These are phyloP conservation scores for Chrysocyon brachyurus DNA, from an alignment of 2,797 vertebrate species.

Conservation along the genomic window DNA sequence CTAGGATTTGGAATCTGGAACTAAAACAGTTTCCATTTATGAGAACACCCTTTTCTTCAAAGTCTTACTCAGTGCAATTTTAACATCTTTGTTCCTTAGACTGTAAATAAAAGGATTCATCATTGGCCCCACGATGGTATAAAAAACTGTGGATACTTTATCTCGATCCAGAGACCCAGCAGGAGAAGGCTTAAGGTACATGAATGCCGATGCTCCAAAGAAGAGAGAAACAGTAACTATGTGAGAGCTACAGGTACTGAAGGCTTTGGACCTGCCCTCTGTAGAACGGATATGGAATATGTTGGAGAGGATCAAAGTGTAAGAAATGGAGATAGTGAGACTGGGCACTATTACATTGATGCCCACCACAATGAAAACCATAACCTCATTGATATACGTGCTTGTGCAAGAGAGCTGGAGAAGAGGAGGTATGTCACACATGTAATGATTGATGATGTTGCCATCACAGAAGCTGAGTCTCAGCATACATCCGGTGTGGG, in stretches of 20 bases:
- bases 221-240: slow-evolving; percentile 67
- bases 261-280: slow-evolving; percentile 61
- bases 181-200: slow-evolving; percentile 62
- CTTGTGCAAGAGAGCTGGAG: slow-evolving; percentile 76
- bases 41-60: not conserved
- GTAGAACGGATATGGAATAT: slow-evolving; percentile 54
- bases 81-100: slow-evolving; percentile 68
- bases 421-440: slow-evolving; percentile 79
- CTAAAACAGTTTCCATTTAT: not conserved
- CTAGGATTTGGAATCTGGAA: not conserved
- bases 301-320: slow-evolving; percentile 54
- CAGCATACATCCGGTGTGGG: slow-evolving; percentile 69
- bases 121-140: slow-evolving; percentile 67
- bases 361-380: slow-evolving; percentile 68
- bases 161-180: slow-evolving; percentile 3
- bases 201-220: slow-evolving; percentile 54
- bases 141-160: slow-evolving; percentile 74
- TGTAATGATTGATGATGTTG: slow-evolving; percentile 78
- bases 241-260: slow-evolving; percentile 80
- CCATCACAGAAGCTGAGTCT: slow-evolving; percentile 75
- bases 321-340: slow-evolving; percentile 55
- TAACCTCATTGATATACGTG: slow-evolving; percentile 68
- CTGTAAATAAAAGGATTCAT: slow-evolving; percentile 77
- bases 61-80: slow-evolving; percentile 8
- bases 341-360: not conserved